phyloP scores from a whole-genome alignment of 2,888 invertebrate genomes.

The Noctua fimbriata region DNA sequence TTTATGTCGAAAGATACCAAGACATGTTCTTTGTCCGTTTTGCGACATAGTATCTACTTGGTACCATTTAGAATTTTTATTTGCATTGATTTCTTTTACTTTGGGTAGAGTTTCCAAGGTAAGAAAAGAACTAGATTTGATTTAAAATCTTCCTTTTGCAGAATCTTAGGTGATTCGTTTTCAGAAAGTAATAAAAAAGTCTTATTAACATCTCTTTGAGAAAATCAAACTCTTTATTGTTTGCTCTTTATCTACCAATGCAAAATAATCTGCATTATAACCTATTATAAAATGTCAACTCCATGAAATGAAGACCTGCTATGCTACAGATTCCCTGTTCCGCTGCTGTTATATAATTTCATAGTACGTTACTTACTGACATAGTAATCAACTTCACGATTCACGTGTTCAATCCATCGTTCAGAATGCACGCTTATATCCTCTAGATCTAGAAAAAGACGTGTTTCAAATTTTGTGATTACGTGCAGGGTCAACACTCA shows the following conservation, averaged over 20 bases:
- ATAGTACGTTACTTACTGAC: no score
- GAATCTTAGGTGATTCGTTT: no score
- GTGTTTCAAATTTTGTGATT: neutral
- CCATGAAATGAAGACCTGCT: neutral
- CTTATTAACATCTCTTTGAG: neutral
- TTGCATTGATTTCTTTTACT: slow-evolving; percentile 27
- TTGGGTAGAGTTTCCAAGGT: slow-evolving; percentile 18
- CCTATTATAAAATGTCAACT: neutral
- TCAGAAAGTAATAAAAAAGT: neutral
- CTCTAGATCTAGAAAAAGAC: neutral
- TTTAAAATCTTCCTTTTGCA: neutral
- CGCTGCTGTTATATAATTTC: neutral
- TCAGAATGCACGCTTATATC: neutral
- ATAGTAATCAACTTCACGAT: neutral
- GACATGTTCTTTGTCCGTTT: slow-evolving; percentile 56
- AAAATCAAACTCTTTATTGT: neutral
- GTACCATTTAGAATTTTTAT: slow-evolving; percentile 40
- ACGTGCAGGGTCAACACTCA: no score
- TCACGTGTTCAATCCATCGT: neutral
- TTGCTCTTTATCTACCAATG: neutral
- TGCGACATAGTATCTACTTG: slow-evolving; percentile 55
- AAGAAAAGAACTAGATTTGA: neutral
- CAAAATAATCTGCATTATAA: neutral
- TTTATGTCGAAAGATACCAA: slow-evolving; percentile 53
- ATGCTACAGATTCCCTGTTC: neutral